Base-by-base conservation (phyloP, 2,797 vertebrate genomes). In the Pseudochromis fuscus region DNA sequence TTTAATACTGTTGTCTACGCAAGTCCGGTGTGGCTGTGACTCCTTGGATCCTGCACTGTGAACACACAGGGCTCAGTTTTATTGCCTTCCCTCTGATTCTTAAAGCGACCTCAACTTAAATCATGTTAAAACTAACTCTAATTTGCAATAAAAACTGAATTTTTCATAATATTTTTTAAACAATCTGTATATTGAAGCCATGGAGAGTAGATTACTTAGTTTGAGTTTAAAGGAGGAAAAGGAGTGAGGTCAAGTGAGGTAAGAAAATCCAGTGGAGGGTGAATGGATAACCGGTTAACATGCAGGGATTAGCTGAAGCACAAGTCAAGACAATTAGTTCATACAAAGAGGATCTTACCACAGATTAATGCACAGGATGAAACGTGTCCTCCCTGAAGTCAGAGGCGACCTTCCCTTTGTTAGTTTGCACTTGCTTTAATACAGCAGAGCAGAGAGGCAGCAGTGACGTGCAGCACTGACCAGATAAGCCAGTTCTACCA, bases 401-500 rank as follows among this genome's bases (percentile, higher is more conserved):
- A 67, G 57, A 44, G 76, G 70, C 70, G 73, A 61, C 51, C 37
- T 44, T 70, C n/a, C 12, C 71, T 77, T 73, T 73, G 69, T 81
- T 51, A 55, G 52, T 48, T 35, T 59, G 48, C 11, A 27, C 57
- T 79, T 71, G 75, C 69, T 53, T 72, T 75, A 71, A 67, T 81
- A 84, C 70, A 78, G 40, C 7, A 48, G 58, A 69, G 49, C 69
- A 30, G 35, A 53, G 42, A 67, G 60, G 56, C 60, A 28, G 25
- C 37, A n/a, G 70, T 85, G 85, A 85, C 69, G 68, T 28, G 23
- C 55, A 25, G 10, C 9, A 18, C 51, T 55, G 71, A 89, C 86
- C 70, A 64, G 88, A 90, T 87, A 62, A 83, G 83, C 85, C 4
- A 83, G 75, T 87, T 87, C 56, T 65, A 66, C 73, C 49, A 67